Conservation (phyloP, 2,797 vertebrate species). For the Rhinatrema bivittatum region DNA sequence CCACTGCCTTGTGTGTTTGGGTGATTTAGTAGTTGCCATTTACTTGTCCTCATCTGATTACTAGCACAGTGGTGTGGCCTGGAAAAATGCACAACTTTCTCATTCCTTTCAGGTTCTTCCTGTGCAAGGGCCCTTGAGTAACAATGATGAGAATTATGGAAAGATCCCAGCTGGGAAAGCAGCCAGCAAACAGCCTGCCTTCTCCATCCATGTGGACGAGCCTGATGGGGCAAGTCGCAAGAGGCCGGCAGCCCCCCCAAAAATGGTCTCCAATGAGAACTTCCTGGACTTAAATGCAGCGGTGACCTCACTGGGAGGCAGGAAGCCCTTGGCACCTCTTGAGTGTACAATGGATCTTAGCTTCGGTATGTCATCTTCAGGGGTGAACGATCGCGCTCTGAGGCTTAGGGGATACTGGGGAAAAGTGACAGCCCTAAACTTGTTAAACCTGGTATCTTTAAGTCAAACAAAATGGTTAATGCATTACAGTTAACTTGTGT, state of each 20-base stretch:
- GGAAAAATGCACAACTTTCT: too few species aligned
- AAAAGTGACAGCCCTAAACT: too few species aligned
- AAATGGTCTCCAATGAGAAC: conserved; percentile 24
- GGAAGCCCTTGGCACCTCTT: conserved; percentile 75
- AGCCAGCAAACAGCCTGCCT: conserved; percentile 57
- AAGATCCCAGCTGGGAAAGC: conserved; percentile 51
- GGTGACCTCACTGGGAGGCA: conserved; percentile 47
- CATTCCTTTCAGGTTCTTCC: conserved; percentile 19
- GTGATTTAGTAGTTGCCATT: neutral
- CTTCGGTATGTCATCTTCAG: conserved; percentile 59
- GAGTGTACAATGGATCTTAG: conserved; percentile 71
- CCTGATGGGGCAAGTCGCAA: conserved; percentile 57
- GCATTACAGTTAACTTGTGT: too few species aligned
- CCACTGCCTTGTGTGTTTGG: neutral
- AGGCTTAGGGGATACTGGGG: too few species aligned
- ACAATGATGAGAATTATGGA: conserved; percentile 57
- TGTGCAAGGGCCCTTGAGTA: conserved; percentile 34
- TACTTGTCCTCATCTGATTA: neutral
- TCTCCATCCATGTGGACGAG: conserved; percentile 76
- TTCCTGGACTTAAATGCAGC: conserved; percentile 53
- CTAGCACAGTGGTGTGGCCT: neutral
- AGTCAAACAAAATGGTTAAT: too few species aligned
- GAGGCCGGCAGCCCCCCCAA: conserved; percentile 40
- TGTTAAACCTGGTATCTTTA: too few species aligned
- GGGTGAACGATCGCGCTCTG: too few species aligned